A percentile compares a stretch with the other conserved stretches of the same genome.
phyloP scores from a whole-genome alignment of 2,113 vertebrate genomes.

The Strigops habroptila region DNA sequence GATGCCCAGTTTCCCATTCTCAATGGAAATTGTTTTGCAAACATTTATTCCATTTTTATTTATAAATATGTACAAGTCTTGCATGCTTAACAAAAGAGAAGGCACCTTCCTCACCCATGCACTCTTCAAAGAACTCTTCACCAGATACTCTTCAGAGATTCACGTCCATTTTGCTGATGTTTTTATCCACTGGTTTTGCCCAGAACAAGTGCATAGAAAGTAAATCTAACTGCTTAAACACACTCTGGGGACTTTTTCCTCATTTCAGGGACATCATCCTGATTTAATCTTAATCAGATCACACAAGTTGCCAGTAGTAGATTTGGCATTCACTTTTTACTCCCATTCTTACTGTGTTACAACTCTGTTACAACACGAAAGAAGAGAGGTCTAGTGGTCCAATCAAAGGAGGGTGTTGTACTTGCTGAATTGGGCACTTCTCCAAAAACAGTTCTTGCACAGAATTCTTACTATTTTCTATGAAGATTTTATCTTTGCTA shows the following conservation, averaged over 20 bases:
- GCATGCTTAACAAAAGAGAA: neutral
- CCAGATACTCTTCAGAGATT: neutral
- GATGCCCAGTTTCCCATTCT: neutral
- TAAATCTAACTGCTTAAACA: neutral
- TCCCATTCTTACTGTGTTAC: neutral
- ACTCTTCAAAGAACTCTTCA: neutral
- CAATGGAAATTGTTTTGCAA: neutral
- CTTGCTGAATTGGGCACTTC: neutral
- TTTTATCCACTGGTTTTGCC: neutral
- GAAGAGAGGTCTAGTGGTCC: neutral
- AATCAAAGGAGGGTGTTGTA: neutral
- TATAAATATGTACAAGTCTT: neutral
- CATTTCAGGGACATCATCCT: neutral
- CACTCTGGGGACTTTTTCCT: neutral
- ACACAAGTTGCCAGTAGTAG: neutral
- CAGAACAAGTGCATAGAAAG: neutral
- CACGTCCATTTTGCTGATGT: rapidly evolving
- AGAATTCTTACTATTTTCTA: neutral
- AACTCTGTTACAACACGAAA: neutral
- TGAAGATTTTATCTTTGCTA: neutral
- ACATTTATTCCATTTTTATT: neutral
- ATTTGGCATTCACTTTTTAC: neutral
- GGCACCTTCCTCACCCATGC: rapidly evolving
- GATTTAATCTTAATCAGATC: neutral
- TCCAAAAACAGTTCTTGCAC: neutral